Evolutionary conservation across 2,113 vertebrate species (phyloP).

Genomic region (Hyla sarda): DNA sequence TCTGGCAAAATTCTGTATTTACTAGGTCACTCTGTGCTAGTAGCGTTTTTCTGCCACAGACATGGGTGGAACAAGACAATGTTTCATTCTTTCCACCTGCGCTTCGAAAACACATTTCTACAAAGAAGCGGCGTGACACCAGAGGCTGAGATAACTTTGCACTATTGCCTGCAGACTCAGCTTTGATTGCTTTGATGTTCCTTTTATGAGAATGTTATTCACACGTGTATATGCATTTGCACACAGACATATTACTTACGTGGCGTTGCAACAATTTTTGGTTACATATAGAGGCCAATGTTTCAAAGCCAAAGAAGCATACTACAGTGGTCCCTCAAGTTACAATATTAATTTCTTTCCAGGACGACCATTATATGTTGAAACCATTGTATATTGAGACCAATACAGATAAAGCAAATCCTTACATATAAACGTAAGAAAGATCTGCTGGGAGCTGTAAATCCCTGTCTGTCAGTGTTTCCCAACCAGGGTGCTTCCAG

Average conservation of each 20-base stretch:
- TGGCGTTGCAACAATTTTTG: conserved; percentile 2
- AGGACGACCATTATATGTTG: too few species aligned
- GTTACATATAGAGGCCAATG: not conserved
- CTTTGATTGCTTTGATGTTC: conserved; percentile 38
- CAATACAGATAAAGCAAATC: too few species aligned
- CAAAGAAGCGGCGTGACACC: conserved; percentile 36
- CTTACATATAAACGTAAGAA: too few species aligned
- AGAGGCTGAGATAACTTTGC: conserved; percentile 38
- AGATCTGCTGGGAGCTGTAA: too few species aligned
- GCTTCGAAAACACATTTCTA: conserved; percentile 15
- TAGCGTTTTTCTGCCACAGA: conserved; percentile 36
- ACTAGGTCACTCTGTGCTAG: conserved; percentile 26
- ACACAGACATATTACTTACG: conserved; percentile 18
- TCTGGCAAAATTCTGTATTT: conserved; percentile 35
- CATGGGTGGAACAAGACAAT: conserved; percentile 24
- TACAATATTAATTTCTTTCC: too few species aligned
- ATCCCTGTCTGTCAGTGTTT: too few species aligned
- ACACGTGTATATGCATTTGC: conserved; percentile 8
- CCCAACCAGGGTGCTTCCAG: too few species aligned
- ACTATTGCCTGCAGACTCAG: conserved; percentile 32
- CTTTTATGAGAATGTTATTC: conserved; percentile 39
- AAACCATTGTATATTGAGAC: too few species aligned
- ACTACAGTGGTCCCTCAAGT: too few species aligned
- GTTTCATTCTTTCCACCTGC: conserved; percentile 38
- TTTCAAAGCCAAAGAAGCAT: not conserved